Base-by-base conservation (phyloP, 2,888 invertebrate genomes). In the Trissolcus brochymenae region DNA sequence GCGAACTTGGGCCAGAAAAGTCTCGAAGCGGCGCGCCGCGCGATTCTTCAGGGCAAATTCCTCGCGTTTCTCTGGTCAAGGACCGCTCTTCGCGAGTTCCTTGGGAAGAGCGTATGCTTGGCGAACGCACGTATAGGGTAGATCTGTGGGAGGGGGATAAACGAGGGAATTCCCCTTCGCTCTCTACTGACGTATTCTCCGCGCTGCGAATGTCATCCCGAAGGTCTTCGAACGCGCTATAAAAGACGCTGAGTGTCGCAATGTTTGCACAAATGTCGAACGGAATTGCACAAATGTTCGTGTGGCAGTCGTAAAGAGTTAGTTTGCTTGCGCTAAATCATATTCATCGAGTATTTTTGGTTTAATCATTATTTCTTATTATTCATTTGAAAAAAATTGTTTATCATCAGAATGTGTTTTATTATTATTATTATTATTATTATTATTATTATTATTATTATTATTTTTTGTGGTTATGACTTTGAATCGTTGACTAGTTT, bases 61-160 rank as follows among this genome's bases (percentile, higher is more conserved):
- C 81, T 79, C 74, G 83, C 83, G 82, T 82, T 82, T 81, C 83
- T 81, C 82, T 84, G 85, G 84, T 84, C 85, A 84, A 84, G 83
- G 82, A 83, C 83, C 84, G 81, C 76, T 76, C 70, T 43, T 57
- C 64, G 76, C 76, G 82, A 81, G 82, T 84, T 84, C 82, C 84
- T 84, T 82, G 82, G 77, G 80, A 81, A 81, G 79, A 76, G 67
- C 76, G 77, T 51, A 64, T 49, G 65, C 21, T 50, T 49, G 49
- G 67, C 56, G 64, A 61, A 57, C 62, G 62, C 53, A 62, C 62
- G 54, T 51, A n/a, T n/a, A 55, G 60, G 55, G 72, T 55, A 51
- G 65, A 51, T 11, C 13, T 41, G 62, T 3, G 40, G 35, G 53
- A 13, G 54, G 43, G 53, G 50, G 16, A 9, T 40, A 17, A 54